Base-by-base conservation (phyloP, 2,888 invertebrate genomes). In the Agonopterix arenella region DNA sequence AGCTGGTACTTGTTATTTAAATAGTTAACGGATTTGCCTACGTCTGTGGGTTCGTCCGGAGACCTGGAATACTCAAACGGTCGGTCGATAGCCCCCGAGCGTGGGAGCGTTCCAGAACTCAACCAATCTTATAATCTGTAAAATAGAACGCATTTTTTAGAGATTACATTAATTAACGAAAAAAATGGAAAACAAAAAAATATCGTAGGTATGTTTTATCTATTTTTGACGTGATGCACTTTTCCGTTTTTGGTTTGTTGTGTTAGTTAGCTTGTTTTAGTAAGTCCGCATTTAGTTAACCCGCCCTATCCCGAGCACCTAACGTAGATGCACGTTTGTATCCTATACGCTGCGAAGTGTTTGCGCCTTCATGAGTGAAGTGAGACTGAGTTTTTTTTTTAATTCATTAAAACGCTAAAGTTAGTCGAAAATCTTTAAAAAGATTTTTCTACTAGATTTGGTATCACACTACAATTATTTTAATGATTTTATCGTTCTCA, bases 151-250 rank as follows among this genome's bases (percentile, higher is more conserved):
- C 77, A 80, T 80, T 80, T 79, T 80, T 79, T 67, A 68, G 64
- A 49, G 13, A 73, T 70, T 78, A 80, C 78, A 40, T 40, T 40
- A 40, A 40, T n/a, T n/a, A 40, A 40, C 77, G 58, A 70, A 76
- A 79, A 73, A 77, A 70, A 70, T 54, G 56, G 63, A 66, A 71
- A 66, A 64, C 62, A 61, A 61, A 62, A 74, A 72, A 73, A 70
- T 67, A 66, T 68, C 59, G 71, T 83, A 82, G 79, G 62, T 76
- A 80, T 70, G 73, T 80, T 78, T 74, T 64, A 74, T 75, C 66
- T 70, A 71, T 68, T 70, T 78, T 73, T 77, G 81, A 85, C 84
- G 85, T 85, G 82, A 81, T 86, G 86, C 86, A 88, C 85, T 85
- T 76, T 77, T 65, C 62, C 70, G 68, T 81, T 82, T 80, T 83